These are phyloP conservation scores for Ashinkailepas kermadecensis DNA, from an alignment of 2,888 invertebrate genomes.

Conservation along the genomic window DNA sequence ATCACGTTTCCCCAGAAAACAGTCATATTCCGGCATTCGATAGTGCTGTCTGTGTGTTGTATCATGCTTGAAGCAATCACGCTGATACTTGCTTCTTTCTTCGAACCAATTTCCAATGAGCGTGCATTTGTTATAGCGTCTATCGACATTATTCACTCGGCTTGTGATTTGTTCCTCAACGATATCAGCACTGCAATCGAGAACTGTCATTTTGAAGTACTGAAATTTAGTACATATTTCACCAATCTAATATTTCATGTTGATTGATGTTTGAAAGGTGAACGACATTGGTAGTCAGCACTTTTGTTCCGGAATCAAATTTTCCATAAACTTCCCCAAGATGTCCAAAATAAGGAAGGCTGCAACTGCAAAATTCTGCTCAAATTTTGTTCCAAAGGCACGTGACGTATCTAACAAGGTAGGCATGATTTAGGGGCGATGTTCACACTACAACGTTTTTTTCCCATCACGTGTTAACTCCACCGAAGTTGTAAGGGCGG, in stretches of 20 bases:
- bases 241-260: background rate
- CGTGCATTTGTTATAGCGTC: background rate
- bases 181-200: background rate
- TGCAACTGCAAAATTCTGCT: background rate
- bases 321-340: too few species aligned
- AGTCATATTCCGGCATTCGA: slow-evolving; percentile 3
- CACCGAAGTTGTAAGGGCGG: too few species aligned
- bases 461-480: too few species aligned
- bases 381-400: too few species aligned
- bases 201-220: background rate
- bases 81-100: background rate
- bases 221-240: background rate
- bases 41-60: background rate
- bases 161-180: slow-evolving; percentile 2
- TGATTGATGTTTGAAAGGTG: background rate
- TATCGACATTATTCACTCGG: background rate
- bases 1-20: background rate
- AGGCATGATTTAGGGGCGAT: too few species aligned
- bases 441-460: too few species aligned
- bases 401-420: too few species aligned
- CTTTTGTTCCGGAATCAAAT: too few species aligned
- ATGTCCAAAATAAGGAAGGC: too few species aligned
- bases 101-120: slow-evolving; percentile 7
- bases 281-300: background rate
- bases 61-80: slow-evolving; percentile 3